Base-by-base conservation (phyloP, 2,888 invertebrate species). In the Tachystola acroxantha region DNA sequence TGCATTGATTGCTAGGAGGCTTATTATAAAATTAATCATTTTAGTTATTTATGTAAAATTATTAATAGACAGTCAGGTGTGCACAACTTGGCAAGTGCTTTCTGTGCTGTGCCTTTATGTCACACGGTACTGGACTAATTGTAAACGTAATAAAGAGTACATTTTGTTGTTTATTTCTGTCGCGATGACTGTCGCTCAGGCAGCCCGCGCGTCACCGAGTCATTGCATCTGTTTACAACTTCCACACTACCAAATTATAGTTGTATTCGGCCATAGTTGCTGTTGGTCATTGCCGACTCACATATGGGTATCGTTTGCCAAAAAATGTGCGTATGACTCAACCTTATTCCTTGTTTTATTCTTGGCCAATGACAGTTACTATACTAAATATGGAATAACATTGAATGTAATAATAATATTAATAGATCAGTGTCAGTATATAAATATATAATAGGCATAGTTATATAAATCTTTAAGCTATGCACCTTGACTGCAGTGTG, bases 31-130 rank as follows among this genome's bases (percentile, higher is more conserved):
- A 39, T 31, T 37, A 28, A 37, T 40, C 34, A 36, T 31, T 28
- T 13, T 2, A 53, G 66, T 66, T 80, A 81, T 81, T 79, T 78
- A 75, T 67, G 69, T 62, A 64, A 69, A 77, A 74, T 78, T 86
- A 86, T 86, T 82, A 82, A 82, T 86, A 86, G 82, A 77, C 47
- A 45, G 63, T 56, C 86, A 86, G 85, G 85, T 86, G 84, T 62
- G 66, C 59, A 57, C 63, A 67, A 64, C 65, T 81, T 85, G 85
- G 85, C 84, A 82, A n/a, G 64, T 51, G 43, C 48, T 47, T 47
- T 53, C 55, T 53, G 54, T 62, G 69, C 66, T 73, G 71, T 73
- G 69, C 26, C 12, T 32, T 28, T 32, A 25, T 14, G 37, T 32
- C 37, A 70, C 68, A 69, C 66, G 62, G 53, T 57, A 49, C 74